Percentiles rank a stretch among this genome's conserved stretches.
Evolutionary conservation across 2,888 invertebrate species (phyloP).

Genomic region (Caenorhabditis virilis): DNA sequence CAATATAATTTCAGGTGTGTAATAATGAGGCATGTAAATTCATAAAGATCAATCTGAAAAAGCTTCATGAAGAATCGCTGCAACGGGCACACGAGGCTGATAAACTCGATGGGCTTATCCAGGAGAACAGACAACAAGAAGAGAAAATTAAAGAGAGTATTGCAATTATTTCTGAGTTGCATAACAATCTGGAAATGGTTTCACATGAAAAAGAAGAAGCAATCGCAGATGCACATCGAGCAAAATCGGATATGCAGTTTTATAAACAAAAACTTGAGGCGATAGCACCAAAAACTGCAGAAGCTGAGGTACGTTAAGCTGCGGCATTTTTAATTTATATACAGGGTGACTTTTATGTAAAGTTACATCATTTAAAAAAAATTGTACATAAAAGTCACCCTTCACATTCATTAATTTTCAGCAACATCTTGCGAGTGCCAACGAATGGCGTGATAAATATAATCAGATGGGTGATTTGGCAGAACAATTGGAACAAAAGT

Average conservation of each 20-base stretch:
- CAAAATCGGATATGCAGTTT: conserved; percentile 2
- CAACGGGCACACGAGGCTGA: not conserved
- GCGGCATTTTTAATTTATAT: no score
- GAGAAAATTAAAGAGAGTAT: conserved; percentile 6
- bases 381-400: not conserved
- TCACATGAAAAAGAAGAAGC: conserved; percentile 15
- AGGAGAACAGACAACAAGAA: conserved; percentile 1
- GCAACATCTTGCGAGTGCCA: conserved; percentile 20
- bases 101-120: not conserved
- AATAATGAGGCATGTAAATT: conserved; percentile 5
- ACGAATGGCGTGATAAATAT: conserved; percentile 20
- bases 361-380: not conserved
- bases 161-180: not conserved
- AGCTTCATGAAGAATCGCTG: not conserved
- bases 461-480: conserved; percentile 11
- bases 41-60: conserved; percentile 1
- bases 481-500: conserved; percentile 13
- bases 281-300: conserved; percentile 8
- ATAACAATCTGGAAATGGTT: not conserved
- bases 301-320: no score
- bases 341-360: no score
- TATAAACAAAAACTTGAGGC: not conserved
- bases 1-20: no score
- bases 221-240: conserved; percentile 11
- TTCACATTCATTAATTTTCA: conserved; percentile 1